Base-by-base conservation (phyloP, 1,140 invertebrate species). In the Drosophila funebris region DNA sequence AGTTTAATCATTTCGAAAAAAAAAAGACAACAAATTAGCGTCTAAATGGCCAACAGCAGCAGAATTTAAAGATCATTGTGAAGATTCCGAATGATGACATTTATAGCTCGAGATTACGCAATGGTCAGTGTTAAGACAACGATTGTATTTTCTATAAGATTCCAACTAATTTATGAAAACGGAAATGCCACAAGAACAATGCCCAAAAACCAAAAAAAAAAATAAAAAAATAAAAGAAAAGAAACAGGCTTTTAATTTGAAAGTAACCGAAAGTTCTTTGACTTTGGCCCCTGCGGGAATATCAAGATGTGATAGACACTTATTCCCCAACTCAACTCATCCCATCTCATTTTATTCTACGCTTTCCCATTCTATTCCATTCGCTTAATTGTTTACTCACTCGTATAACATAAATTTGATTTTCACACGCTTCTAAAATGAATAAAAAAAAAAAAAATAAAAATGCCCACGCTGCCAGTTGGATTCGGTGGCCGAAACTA, bases 221-320 rank as follows among this genome's bases (percentile, higher is more conserved):
- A 14, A 14, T 39, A 39, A 5, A 39, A 39, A n/a, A 13, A 14
- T n/a, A 5, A n/a, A 5, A 50, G 20, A 62, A 57, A 27, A 63
- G 54, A 77, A 77, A 57, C 37, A 44, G 50, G 44, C 64, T 71
- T 54, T 66, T 53, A 69, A 73, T 83, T 83, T 84, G 81, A 84
- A 84, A 84, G 81, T 77, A 77, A 78, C 72, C 57, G 64, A 83
- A 57, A 87, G 81, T 84, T 84, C 82, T 73, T 87, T 84, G 76
- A 78, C 76, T 78, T 62, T 48, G 57, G 36, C 44, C 72, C 77
- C 48, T 50, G 57, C 43, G 60, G 56, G 71, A 62, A 63, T 60
- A 60, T 60, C 31, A 27, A 48, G 44, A 57, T 29, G 16, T 31
- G 20, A 48, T 48, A 61, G 43, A 48, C 56, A 61, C 57, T 48